Evolutionary conservation across 2,797 vertebrate species (phyloP).

Genomic region (Eurystomus glaucurus): DNA sequence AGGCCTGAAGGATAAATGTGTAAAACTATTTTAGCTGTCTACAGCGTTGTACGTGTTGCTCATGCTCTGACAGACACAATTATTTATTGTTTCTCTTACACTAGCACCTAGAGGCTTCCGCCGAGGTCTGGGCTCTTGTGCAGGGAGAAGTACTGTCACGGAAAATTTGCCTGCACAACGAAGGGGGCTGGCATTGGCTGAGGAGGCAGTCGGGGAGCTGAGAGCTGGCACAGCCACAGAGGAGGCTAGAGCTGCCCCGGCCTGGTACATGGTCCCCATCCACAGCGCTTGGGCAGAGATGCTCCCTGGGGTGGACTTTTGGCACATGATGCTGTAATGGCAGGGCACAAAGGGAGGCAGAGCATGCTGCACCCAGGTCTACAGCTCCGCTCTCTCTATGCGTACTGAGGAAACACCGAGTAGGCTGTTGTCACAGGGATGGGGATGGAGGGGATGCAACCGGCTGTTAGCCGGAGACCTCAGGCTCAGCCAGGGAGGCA

Average conservation of each 20-base stretch:
- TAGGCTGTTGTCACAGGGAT: neutral
- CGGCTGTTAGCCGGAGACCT: neutral
- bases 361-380: rapidly evolving
- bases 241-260: neutral
- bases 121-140: neutral
- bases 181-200: neutral
- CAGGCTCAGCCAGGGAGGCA: too few relatives aligned
- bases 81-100: neutral
- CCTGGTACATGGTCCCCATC: rapidly evolving
- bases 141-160: neutral
- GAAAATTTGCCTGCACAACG: neutral
- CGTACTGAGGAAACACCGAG: rapidly evolving
- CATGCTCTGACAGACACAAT: neutral
- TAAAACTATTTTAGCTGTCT: neutral
- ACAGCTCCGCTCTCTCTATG: rapidly evolving
- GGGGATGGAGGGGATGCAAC: neutral
- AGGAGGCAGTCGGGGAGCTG: rapidly evolving
- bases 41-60: neutral
- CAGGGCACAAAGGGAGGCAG: rapidly evolving
- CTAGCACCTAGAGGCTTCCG: neutral
- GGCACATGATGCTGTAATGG: rapidly evolving
- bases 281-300: rapidly evolving
- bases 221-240: rapidly evolving
- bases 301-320: too few relatives aligned
- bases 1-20: constrained; percentile 7